Base-by-base conservation (phyloP, 1,140 invertebrate genomes). In the Maconellicoccus hirsutus region DNA sequence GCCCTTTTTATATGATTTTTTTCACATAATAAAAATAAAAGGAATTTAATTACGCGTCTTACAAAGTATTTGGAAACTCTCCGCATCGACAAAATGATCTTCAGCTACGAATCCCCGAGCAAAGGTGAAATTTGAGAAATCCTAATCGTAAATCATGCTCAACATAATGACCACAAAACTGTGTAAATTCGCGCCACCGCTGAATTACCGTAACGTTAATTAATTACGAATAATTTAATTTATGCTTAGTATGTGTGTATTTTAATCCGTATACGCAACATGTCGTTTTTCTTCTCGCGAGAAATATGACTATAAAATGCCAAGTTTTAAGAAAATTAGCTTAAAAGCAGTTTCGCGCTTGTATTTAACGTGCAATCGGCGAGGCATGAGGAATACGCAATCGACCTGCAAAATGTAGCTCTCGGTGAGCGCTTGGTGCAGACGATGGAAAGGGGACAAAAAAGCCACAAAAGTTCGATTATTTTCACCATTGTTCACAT, bases 191-290 rank as follows among this genome's bases (percentile, higher is more conserved):
- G 6, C n/a, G 42, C 42, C 42, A 52, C 42, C 6, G 42, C n/a
- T 52, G 42, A 52, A 52, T 52, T 52, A 52, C 42, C 12, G n/a
- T 19, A 52, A 52, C 42, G n/a, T 52, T 52, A 52, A 52, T 52
- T 52, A 52, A 52, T 52, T 52, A 52, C 42, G 42, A 52, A 52
- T 52, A 52, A 52, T 52, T 52, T 52, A 52, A 52, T 52, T 52
- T 52, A 19, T 52, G n/a, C 42, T 6, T 3, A 14, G 16, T 16
- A 19, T 52, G n/a, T 52, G 42, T 52, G 42, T 52, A 16, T 52
- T 16, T 52, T 52, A 52, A 52, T 52, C 42, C 42, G 42, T 8
- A 16, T 52, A 52, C n/a, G n/a, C 42, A 52, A 14, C n/a, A 52
- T 52, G 42, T 52, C 42, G n/a, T 52, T 52, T 52, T 52, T 52